These are phyloP conservation scores for Halcyon senegalensis DNA, from an alignment of 2,113 vertebrate species.

Conservation along the genomic window DNA sequence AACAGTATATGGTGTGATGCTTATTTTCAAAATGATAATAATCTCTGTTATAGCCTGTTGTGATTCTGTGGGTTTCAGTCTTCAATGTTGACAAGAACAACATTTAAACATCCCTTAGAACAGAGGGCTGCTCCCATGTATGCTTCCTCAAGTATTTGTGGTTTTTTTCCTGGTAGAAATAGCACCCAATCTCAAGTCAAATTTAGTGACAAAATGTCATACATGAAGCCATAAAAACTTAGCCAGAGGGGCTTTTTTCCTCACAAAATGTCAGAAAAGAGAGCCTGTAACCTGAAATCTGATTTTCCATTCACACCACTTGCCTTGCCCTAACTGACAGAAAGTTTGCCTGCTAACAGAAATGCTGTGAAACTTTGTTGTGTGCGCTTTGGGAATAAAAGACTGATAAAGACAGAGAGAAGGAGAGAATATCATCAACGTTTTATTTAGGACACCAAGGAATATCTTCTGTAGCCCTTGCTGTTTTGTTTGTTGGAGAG, in stretches of 20 bases:
- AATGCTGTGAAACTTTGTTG: background rate
- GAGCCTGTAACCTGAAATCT: slow-evolving; percentile 19
- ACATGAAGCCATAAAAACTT: slow-evolving; percentile 22
- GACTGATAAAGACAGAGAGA: background rate
- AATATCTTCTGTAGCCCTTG: background rate
- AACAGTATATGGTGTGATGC: background rate
- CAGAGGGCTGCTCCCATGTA: background rate
- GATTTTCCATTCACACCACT: slow-evolving; percentile 12
- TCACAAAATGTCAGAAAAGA: slow-evolving; percentile 51
- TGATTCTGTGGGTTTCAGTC: background rate
- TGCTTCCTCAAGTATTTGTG: slow-evolving; percentile 19
- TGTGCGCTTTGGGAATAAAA: background rate
- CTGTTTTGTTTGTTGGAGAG: background rate
- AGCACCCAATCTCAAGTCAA: slow-evolving; percentile 30
- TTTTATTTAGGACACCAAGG: background rate
- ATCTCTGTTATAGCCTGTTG: background rate
- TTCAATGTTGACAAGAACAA: background rate
- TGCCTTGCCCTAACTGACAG: background rate
- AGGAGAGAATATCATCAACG: background rate
- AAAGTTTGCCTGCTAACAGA: background rate
- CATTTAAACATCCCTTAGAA: background rate
- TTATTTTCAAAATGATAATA: background rate
- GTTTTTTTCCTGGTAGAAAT: background rate
- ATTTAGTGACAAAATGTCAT: slow-evolving; percentile 61
- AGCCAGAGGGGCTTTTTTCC: slow-evolving; percentile 33